These are phyloP conservation scores for Takifugu ocellatus DNA, from an alignment of 2,797 vertebrate species.

Conservation along the genomic window DNA sequence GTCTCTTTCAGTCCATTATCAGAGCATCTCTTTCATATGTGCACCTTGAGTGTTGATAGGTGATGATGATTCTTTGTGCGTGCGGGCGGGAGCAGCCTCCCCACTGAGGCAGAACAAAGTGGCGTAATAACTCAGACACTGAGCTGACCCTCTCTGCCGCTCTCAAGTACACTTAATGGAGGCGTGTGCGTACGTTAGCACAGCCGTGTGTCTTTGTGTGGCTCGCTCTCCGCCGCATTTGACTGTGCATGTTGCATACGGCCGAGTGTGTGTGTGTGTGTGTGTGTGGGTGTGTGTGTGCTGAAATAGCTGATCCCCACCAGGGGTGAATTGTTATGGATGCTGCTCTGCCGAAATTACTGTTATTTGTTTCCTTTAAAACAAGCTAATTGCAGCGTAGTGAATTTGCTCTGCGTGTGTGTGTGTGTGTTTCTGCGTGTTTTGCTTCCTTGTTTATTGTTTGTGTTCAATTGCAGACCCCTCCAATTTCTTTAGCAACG, in stretches of 20 bases:
- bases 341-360: slow-evolving; percentile 70
- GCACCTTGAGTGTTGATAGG: slow-evolving; percentile 66
- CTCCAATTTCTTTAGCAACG: slow-evolving; percentile 61
- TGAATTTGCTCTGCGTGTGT: slow-evolving; percentile 13
- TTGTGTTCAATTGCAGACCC: slow-evolving; percentile 65
- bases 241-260: slow-evolving; percentile 24
- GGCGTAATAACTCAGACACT: slow-evolving; percentile 68
- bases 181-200: slow-evolving; percentile 28
- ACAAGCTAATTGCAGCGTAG: slow-evolving; percentile 77
- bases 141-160: slow-evolving; percentile 68
- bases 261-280: slow-evolving; percentile 5
- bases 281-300: slow-evolving; percentile 4
- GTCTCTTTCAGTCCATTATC: slow-evolving; percentile 65
- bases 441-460: slow-evolving; percentile 63
- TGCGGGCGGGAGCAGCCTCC: slow-evolving; percentile 46
- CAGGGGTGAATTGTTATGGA: slow-evolving; percentile 72
- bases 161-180: slow-evolving; percentile 70
- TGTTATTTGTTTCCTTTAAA: slow-evolving; percentile 77
- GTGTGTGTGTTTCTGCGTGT: slow-evolving; percentile 17
- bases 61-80: slow-evolving; percentile 52
- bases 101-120: slow-evolving; percentile 71
- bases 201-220: slow-evolving; percentile 9
- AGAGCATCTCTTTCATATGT: slow-evolving; percentile 57
- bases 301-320: slow-evolving; percentile 61
- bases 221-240: slow-evolving; percentile 20